phyloP scores from a whole-genome alignment of 1,140 invertebrate genomes.

The Monochamus saltuarius region DNA sequence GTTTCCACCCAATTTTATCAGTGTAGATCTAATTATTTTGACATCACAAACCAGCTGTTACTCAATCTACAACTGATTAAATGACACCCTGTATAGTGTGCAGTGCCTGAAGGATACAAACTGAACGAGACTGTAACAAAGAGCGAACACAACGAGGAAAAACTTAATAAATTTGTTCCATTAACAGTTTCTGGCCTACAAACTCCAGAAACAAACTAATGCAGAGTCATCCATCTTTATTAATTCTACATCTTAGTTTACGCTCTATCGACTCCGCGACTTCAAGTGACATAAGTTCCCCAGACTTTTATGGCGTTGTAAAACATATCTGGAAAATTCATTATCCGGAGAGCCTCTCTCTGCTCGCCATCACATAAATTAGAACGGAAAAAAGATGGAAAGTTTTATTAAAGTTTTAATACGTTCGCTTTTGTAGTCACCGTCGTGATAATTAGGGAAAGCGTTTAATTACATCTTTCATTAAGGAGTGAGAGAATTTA shows the following conservation, averaged over 20 bases:
- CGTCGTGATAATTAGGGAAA: too few species aligned
- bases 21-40: too few species aligned
- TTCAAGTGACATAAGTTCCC: constrained; percentile 37
- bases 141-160: background rate
- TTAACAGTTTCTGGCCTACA: constrained; percentile 31
- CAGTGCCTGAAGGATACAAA: too few species aligned
- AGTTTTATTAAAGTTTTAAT: constrained; percentile 12
- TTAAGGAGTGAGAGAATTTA: too few species aligned
- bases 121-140: background rate
- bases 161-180: constrained; percentile 40
- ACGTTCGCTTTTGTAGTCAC: too few species aligned
- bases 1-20: too few species aligned
- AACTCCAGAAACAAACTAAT: constrained; percentile 34
- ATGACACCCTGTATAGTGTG: too few species aligned
- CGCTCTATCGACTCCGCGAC: constrained; percentile 28
- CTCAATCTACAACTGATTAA: too few species aligned
- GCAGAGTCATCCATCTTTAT: constrained; percentile 37
- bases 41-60: too few species aligned
- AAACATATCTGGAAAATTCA: constrained; percentile 44
- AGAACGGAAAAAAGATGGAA: constrained; percentile 22
- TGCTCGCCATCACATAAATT: constrained; percentile 30
- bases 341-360: constrained; percentile 25
- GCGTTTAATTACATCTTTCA: too few species aligned
- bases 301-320: constrained; percentile 44
- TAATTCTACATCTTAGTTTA: constrained; percentile 40